phyloP scores from a whole-genome alignment of 2,113 vertebrate species.

The Microcebus ravelobensis region DNA sequence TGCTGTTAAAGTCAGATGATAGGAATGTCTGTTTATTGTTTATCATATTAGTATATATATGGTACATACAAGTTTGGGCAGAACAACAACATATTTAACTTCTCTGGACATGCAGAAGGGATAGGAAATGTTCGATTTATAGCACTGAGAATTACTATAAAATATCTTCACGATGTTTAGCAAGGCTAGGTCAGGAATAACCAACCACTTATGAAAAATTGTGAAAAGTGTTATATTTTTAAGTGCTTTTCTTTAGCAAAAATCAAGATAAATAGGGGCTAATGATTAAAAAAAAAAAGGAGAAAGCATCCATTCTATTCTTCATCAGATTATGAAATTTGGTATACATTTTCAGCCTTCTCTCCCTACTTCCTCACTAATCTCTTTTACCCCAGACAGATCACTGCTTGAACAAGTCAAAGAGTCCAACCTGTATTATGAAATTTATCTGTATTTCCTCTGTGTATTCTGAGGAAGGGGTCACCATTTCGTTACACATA shows the following conservation, averaged over 20 bases:
- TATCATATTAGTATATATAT: neutral
- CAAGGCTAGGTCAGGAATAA: neutral
- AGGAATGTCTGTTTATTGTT: neutral
- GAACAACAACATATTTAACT: neutral
- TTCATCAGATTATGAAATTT: neutral
- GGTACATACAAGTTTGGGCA: neutral
- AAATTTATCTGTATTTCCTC: neutral
- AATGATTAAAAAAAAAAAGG: neutral
- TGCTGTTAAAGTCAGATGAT: slow-evolving; percentile 19
- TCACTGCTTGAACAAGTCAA: neutral
- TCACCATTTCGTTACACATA: neutral
- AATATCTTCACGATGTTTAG: neutral
- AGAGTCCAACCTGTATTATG: neutral
- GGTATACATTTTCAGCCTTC: neutral
- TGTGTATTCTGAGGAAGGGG: neutral
- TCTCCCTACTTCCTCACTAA: neutral
- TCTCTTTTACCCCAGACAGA: neutral
- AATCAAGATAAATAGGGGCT: neutral
- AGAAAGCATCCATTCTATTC: neutral
- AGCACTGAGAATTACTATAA: neutral
- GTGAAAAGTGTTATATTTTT: neutral
- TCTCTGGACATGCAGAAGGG: neutral
- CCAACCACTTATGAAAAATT: neutral
- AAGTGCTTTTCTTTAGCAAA: neutral
- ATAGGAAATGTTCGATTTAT: neutral